These are phyloP conservation scores for Zaprionus nigranus DNA, from an alignment of 1,140 invertebrate species.

Conservation along the genomic window DNA sequence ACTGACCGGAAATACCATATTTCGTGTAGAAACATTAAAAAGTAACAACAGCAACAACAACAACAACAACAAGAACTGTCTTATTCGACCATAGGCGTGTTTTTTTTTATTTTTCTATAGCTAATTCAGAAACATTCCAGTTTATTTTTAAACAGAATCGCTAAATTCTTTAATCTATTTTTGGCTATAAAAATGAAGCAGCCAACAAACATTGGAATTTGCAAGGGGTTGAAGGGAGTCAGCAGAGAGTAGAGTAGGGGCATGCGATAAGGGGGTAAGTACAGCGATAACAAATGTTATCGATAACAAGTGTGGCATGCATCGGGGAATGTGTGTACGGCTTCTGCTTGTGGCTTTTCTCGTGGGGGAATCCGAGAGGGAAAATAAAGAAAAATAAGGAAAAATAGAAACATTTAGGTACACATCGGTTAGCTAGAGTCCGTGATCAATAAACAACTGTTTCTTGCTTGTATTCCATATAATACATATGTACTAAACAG, in stretches of 20 bases:
- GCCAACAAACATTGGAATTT: conserved; percentile 50
- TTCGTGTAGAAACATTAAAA: conserved; percentile 24
- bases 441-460: neutral
- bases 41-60: conserved; percentile 11
- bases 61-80: conserved; percentile 47
- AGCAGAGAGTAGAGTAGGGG: conserved; percentile 21
- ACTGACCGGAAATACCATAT: conserved; percentile 48
- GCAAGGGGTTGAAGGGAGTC: neutral
- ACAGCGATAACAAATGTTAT: conserved; percentile 57
- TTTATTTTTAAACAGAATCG: conserved; percentile 78
- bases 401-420: too few species aligned
- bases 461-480: too few species aligned
- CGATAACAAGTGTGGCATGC: conserved; percentile 55
- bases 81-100: conserved; percentile 35
- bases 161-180: conserved; percentile 79
- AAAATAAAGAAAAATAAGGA: too few species aligned
- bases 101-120: conserved; percentile 29
- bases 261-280: conserved; percentile 20
- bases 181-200: conserved; percentile 45
- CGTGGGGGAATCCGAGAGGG: neutral
- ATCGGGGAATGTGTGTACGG: neutral
- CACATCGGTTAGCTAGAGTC: neutral
- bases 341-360: neutral
- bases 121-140: conserved; percentile 79
- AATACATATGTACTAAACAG: too few species aligned